Base-by-base conservation (phyloP, 1,140 invertebrate species). In the Drosophila albomicans region DNA sequence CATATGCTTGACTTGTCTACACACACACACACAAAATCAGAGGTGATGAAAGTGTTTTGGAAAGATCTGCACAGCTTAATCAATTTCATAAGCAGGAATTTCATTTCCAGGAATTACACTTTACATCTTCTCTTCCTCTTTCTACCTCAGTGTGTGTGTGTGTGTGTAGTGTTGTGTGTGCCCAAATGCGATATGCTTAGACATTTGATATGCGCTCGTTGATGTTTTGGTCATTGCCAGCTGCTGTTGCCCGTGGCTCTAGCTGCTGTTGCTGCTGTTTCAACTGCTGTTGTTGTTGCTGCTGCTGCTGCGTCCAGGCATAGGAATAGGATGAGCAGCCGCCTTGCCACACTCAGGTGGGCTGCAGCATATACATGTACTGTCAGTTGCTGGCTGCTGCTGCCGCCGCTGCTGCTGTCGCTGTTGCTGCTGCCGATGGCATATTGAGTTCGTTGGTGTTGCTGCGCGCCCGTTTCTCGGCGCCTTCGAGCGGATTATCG, bases 161-260 rank as follows among this genome's bases (percentile, higher is more conserved):
- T 81, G 81, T 54, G 30, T 75, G 61, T 64, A 68, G 57, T 32
- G 63, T 64, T 82, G 79, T 88, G 79, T 88, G 85, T 90, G 85
- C 85, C 85, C 85, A 89, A 77, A 90, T 90, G 85, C 75, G 85
- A 89, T 89, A 89, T 89, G 85, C 85, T 90, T 88, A 86, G 86
- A 85, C 86, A 89, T 89, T 89, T 89, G 85, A 89, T 89, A 89
- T 89, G 85, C 85, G 81, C 81, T 90, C 81, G 85, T 89, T 89
- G 67, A 69, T 76, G 69, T 68, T 85, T 81, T 88, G 78, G 80
- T 84, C 70, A 30, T 68, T 75, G 48, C 54, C 16, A 20, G 15
- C 16, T 46, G 15, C 45, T 46, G 45, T 16, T 46, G 52, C 52
- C 15, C 11, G n/a, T n/a, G 30, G 25, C 51, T 52, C 25, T 7